Evolutionary conservation across 2,888 invertebrate species (phyloP), one percentile per base, ranked within the genome.

Genomic region (Craniophora ligustri): DNA sequence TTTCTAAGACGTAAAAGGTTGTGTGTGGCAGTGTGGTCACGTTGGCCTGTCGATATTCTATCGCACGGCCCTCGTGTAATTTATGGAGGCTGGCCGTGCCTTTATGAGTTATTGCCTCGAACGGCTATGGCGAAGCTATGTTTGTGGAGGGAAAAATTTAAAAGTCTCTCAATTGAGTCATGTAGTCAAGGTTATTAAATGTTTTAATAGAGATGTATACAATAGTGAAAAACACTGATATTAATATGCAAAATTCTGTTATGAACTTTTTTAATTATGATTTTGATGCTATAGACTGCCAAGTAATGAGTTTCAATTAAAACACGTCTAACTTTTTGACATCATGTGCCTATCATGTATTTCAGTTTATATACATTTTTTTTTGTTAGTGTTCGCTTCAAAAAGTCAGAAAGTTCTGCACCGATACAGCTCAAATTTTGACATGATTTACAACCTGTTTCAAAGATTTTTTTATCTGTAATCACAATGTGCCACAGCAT

Each of bases 41-140:
- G 83, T 79, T 58, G 54, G 51, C 59, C 74, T 68, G 77, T 78
- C 81, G 79, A 80, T 84, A 85, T 85, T 84, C 81, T 78, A 84
- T 82, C 79, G 78, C 60, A 66, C 67, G 63, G 65, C 72, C 73
- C 76, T 72, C 62, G 38, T 49, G 70, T 79, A 80, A 85, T 84
- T 82, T 82, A 85, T 79, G 77, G 71, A 73, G 72, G 73, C 67
- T 55, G 70, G 59, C 59, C 46, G 55, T 59, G 77, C 73, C 75
- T 65, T 61, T 76, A 82, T 83, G 82, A 84, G 69, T 81, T 81
- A 85, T 76, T 69, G 67, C 67, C 60, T 64, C 71, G 31, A 38
- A 35, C 62, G 69, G 65, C 60, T 45, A 57, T 45, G 41, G 44
- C 50, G 61, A 62, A 63, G 69, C 71, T 76, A 72, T 65, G 64